Conservation (phyloP, 2,888 invertebrate genomes). For the Napeogenes sylphis region DNA sequence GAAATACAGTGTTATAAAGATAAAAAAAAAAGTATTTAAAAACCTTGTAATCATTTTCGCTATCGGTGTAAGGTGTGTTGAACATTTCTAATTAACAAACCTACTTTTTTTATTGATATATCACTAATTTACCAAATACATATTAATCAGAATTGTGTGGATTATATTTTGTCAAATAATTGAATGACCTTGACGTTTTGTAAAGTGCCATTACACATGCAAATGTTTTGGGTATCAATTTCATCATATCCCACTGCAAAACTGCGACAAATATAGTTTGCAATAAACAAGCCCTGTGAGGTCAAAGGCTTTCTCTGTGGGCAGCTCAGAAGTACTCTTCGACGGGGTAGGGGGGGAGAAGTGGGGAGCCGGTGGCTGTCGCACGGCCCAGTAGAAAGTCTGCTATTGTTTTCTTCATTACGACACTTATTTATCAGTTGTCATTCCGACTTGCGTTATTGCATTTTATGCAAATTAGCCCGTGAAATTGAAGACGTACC, state of each 20-base stretch:
- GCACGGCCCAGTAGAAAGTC: slow-evolving; percentile 65
- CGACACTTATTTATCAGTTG: slow-evolving; percentile 67
- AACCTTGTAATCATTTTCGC: too few relatives aligned
- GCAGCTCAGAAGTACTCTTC: slow-evolving; percentile 42
- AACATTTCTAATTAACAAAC: too few relatives aligned
- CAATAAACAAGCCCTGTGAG: slow-evolving; percentile 59
- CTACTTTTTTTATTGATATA: too few relatives aligned
- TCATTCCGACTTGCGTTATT: slow-evolving; percentile 51
- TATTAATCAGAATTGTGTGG: not conserved
- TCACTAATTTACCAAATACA: too few relatives aligned
- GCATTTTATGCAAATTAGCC: slow-evolving; percentile 59
- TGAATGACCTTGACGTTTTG: slow-evolving; percentile 19
- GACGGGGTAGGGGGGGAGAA: slow-evolving; percentile 37
- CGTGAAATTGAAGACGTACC: slow-evolving; percentile 32
- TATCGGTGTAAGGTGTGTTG: too few relatives aligned
- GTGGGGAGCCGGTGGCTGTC: slow-evolving; percentile 37
- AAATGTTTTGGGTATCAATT: slow-evolving; percentile 17
- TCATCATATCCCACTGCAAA: slow-evolving; percentile 39
- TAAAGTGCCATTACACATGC: slow-evolving; percentile 9
- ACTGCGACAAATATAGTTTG: slow-evolving; percentile 51
- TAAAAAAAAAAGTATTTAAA: too few relatives aligned
- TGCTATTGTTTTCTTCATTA: slow-evolving; percentile 71
- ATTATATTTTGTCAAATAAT: not conserved
- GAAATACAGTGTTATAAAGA: too few relatives aligned
- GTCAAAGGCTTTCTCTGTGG: slow-evolving; percentile 72